phyloP scores from a whole-genome alignment of 2,113 vertebrate species.

The Actenoides lindsayi region DNA sequence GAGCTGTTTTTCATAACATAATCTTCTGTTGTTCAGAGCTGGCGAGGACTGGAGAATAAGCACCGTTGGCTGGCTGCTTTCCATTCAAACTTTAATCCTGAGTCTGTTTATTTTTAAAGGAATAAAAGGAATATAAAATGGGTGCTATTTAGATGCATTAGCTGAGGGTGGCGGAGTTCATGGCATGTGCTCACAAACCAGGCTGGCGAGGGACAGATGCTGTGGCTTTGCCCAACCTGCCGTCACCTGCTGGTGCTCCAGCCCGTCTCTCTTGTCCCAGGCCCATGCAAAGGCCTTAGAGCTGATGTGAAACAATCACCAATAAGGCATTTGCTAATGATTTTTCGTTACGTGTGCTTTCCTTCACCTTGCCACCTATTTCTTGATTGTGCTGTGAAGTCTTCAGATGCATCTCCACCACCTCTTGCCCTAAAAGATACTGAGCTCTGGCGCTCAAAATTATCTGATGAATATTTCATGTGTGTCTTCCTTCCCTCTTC shows the following conservation, averaged over 20 bases:
- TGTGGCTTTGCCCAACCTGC: background rate
- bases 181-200: background rate
- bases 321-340: background rate
- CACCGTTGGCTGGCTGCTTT: background rate
- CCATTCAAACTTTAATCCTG: background rate
- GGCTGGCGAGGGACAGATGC: background rate
- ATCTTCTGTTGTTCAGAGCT: background rate
- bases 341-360: background rate
- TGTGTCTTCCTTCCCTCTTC: background rate
- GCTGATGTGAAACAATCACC: background rate
- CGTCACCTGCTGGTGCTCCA: background rate
- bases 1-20: background rate
- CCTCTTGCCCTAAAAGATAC: background rate
- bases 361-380: accelerated
- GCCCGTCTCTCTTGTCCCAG: background rate
- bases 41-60: background rate
- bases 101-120: background rate
- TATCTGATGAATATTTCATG: background rate
- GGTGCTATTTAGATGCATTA: background rate
- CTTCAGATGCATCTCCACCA: background rate
- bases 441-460: background rate
- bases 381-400: background rate
- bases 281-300: background rate
- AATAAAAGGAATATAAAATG: background rate
- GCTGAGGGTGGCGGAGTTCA: background rate